A percentile compares a stretch with the other conserved stretches of the same genome.
Conservation (phyloP, 2,797 vertebrate species). For the Jordanella pulchra region DNA sequence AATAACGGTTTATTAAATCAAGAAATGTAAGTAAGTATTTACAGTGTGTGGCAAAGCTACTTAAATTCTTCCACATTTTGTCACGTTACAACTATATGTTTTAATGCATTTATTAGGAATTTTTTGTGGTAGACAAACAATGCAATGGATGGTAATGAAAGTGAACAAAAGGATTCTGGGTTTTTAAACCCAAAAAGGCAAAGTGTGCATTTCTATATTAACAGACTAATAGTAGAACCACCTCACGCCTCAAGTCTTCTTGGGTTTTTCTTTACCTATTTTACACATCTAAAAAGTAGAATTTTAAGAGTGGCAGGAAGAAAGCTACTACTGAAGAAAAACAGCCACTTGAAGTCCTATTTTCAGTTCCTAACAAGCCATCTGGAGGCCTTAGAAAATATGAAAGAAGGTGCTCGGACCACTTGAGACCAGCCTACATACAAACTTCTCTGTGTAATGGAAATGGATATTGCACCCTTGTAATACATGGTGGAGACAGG, state of each 20-base stretch:
- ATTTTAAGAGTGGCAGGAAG: constrained; percentile 1
- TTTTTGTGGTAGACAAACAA: neutral
- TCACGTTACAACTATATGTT: neutral
- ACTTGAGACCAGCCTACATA: neutral
- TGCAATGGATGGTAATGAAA: neutral
- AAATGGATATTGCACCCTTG: neutral
- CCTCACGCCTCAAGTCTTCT: too few species aligned
- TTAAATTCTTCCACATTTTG: neutral
- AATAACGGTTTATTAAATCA: neutral
- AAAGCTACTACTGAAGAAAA: neutral
- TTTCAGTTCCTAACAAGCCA: neutral
- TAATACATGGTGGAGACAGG: neutral
- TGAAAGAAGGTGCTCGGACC: neutral
- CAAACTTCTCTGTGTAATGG: neutral
- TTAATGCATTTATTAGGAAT: neutral
- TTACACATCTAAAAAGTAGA: neutral
- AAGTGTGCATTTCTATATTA: neutral
- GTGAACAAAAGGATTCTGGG: neutral
- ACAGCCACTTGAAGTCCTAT: neutral
- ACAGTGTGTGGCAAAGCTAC: neutral
- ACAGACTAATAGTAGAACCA: neutral
- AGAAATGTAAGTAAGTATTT: neutral
- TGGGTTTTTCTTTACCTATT: neutral
- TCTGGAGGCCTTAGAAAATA: neutral
- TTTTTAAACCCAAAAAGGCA: neutral